These are phyloP conservation scores for Sphaeramia orbicularis DNA, from an alignment of 2,797 vertebrate genomes.

Conservation along the genomic window DNA sequence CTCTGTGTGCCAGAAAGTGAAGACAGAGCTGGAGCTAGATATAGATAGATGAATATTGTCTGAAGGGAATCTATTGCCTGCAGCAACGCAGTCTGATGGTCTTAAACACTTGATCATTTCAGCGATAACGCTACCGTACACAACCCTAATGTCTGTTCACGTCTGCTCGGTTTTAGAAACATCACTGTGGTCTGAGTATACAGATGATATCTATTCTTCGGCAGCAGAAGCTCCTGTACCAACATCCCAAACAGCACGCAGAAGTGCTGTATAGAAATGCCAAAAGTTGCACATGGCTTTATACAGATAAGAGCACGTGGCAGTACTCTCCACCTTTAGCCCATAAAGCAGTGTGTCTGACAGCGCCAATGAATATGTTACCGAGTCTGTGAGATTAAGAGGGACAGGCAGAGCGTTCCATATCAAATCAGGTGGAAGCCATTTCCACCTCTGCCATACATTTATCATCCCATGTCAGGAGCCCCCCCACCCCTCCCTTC, in stretches of 20 bases:
- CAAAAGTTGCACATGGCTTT: slow-evolving; percentile 55
- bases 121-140: slow-evolving; percentile 1
- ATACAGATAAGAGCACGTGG: slow-evolving; percentile 57
- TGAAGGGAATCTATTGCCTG: slow-evolving; percentile 16
- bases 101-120: neutral
- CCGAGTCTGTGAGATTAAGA: slow-evolving; percentile 76
- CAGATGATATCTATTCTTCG: neutral
- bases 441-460: slow-evolving; percentile 79
- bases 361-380: slow-evolving; percentile 78
- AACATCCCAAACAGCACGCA: neutral
- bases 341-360: slow-evolving; percentile 67
- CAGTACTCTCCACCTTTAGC: slow-evolving; percentile 58
- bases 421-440: slow-evolving; percentile 79
- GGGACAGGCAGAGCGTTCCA: slow-evolving; percentile 73
- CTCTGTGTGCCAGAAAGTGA: slow-evolving; percentile 17
- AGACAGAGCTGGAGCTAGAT: neutral
- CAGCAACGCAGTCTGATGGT: neutral
- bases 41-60: slow-evolving; percentile 4
- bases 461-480: slow-evolving; percentile 78
- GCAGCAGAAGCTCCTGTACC: neutral
- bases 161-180: neutral
- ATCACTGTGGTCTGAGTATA: slow-evolving; percentile 20
- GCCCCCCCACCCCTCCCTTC: neutral
- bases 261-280: slow-evolving; percentile 41
- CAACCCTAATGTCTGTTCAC: neutral